Evolutionary conservation across 2,888 invertebrate species (phyloP).

Genomic region (Andrena bucephala): DNA sequence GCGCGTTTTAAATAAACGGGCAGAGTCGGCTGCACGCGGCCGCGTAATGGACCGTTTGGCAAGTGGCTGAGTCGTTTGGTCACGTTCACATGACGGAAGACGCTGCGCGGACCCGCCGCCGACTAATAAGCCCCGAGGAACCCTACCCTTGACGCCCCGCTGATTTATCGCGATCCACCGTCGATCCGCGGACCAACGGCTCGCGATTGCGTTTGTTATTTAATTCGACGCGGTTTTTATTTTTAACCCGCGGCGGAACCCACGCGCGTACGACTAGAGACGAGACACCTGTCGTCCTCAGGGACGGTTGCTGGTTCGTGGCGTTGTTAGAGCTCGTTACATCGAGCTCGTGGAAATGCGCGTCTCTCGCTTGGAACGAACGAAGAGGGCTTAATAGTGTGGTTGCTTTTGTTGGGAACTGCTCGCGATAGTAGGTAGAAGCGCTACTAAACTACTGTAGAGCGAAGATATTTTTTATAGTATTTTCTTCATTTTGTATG

Average conservation of each 20-base stretch:
- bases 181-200: slow-evolving; percentile 13
- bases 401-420: neutral
- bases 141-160: neutral
- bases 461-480: no score
- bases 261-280: slow-evolving; percentile 39
- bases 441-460: no score
- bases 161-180: slow-evolving; percentile 34
- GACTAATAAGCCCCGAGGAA: slow-evolving; percentile 33
- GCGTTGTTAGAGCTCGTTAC: neutral
- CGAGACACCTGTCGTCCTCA: slow-evolving; percentile 52
- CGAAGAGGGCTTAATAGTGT: neutral
- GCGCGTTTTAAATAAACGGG: slow-evolving; percentile 48
- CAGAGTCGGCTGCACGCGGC: slow-evolving; percentile 9
- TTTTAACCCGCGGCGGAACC: slow-evolving; percentile 48
- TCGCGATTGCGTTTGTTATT: slow-evolving; percentile 2
- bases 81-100: slow-evolving; percentile 48
- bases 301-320: slow-evolving; percentile 2
- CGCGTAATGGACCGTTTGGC: slow-evolving; percentile 58
- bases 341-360: neutral
- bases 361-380: neutral
- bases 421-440: neutral
- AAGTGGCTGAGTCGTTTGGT: slow-evolving; percentile 26
- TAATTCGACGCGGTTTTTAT: slow-evolving; percentile 46
- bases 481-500: no score
- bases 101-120: slow-evolving; percentile 4